These are phyloP conservation scores for Drosophila erecta DNA, from an alignment of 1,140 invertebrate species.

Conservation along the genomic window DNA sequence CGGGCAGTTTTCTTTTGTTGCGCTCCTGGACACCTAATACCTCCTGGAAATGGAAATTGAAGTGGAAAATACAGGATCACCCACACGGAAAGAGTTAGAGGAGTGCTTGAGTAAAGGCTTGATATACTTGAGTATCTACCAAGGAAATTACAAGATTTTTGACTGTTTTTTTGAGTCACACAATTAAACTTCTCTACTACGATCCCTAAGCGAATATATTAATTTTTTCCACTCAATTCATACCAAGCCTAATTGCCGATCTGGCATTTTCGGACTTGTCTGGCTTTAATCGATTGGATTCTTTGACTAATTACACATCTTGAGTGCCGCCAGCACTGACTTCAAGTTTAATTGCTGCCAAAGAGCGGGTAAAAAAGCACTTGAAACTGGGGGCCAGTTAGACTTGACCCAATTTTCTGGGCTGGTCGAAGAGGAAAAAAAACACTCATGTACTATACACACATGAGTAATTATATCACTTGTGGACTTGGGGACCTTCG, in stretches of 20 bases:
- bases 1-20: slow-evolving; percentile 90
- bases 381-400: slow-evolving; percentile 46
- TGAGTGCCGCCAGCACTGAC: slow-evolving; percentile 7
- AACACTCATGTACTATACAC: slow-evolving; percentile 11
- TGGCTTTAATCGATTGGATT: slow-evolving; percentile 27
- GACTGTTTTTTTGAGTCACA: too few relatives aligned
- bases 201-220: not conserved
- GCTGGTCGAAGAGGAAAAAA: slow-evolving; percentile 24
- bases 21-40: slow-evolving; percentile 84
- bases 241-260: slow-evolving; percentile 6
- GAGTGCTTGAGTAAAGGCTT: too few relatives aligned
- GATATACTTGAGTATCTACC: too few relatives aligned
- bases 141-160: too few relatives aligned
- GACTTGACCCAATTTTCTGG: slow-evolving; percentile 69
- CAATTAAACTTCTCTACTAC: too few relatives aligned
- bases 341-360: slow-evolving; percentile 52
- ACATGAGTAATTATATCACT: slow-evolving; percentile 22
- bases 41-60: slow-evolving; percentile 66
- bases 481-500: slow-evolving; percentile 25
- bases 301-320: slow-evolving; percentile 37
- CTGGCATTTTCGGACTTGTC: slow-evolving; percentile 7
- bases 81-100: slow-evolving; percentile 3
- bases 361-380: slow-evolving; percentile 31
- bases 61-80: slow-evolving; percentile 23
- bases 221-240: slow-evolving; percentile 11